phyloP scores from a whole-genome alignment of 2,888 invertebrate genomes.

The Harpalus rubripes region DNA sequence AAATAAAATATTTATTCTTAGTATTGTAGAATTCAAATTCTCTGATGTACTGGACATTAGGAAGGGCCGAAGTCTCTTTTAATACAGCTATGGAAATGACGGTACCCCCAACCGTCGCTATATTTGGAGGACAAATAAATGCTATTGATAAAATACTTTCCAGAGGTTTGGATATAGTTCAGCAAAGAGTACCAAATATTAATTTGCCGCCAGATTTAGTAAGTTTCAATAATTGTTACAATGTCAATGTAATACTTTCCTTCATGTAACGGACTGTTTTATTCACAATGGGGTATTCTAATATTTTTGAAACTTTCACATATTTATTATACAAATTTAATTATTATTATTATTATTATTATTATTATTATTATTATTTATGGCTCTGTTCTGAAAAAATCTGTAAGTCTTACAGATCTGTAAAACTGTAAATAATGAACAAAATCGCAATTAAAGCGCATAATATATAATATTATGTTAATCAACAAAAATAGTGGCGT shows the following conservation, averaged over 20 bases:
- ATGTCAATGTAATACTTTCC: not conserved
- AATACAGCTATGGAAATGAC: constrained; percentile 86
- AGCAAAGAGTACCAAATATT: constrained; percentile 89
- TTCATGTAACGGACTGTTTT: not conserved
- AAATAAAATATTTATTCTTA: constrained; percentile 9
- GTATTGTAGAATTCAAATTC: constrained; percentile 83
- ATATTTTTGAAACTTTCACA: too few relatives aligned
- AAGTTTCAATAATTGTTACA: constrained; percentile 27
- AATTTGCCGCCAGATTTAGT: constrained; percentile 89
- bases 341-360: too few relatives aligned
- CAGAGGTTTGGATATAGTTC: constrained; percentile 91
- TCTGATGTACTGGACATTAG: constrained; percentile 87
- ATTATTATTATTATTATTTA: too few relatives aligned
- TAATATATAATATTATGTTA: too few relatives aligned
- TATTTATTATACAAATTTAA: too few relatives aligned
- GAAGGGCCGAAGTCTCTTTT: constrained; percentile 87
- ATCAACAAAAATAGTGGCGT: too few relatives aligned
- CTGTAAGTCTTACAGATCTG: too few relatives aligned
- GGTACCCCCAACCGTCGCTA: constrained; percentile 83
- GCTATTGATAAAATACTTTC: constrained; percentile 89
- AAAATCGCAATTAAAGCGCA: too few relatives aligned
- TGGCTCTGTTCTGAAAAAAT: too few relatives aligned
- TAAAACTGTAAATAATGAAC: too few relatives aligned
- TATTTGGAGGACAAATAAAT: constrained; percentile 86
- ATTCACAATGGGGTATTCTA: too few relatives aligned